These are phyloP conservation scores for Agrotis clavis DNA, from an alignment of 2,888 invertebrate genomes.

Conservation along the genomic window DNA sequence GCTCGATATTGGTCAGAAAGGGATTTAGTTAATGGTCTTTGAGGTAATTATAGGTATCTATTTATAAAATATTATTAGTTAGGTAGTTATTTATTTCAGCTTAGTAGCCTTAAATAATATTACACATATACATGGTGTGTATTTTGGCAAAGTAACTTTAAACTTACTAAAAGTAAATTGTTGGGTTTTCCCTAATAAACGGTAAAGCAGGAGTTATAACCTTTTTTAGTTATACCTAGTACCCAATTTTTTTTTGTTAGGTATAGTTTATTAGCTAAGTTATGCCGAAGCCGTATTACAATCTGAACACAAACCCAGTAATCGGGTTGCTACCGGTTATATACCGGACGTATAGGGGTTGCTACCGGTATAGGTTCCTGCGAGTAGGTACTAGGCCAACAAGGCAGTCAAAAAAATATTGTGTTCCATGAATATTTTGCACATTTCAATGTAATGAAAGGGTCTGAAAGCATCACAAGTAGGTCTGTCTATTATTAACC, in stretches of 20 bases:
- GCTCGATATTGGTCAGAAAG: slow-evolving; percentile 9
- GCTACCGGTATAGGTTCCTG: too few species aligned
- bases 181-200: background rate
- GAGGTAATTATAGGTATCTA: background rate
- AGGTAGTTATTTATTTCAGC: background rate
- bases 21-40: slow-evolving; percentile 26
- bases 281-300: too few species aligned
- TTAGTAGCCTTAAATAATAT: background rate
- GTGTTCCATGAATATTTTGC: background rate
- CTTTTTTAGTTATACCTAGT: too few species aligned
- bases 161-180: background rate
- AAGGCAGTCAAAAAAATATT: background rate
- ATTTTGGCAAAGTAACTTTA: background rate
- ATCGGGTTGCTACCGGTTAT: too few species aligned
- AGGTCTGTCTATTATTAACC: slow-evolving; percentile 2
- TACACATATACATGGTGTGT: too few species aligned
- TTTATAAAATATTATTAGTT: background rate
- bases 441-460: background rate
- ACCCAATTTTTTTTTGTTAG: too few species aligned
- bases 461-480: slow-evolving; percentile 6
- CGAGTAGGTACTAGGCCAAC: background rate
- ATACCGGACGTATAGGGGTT: too few species aligned
- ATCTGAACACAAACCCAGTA: too few species aligned
- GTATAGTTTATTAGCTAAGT: too few species aligned
- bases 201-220: background rate